A percentile compares a stretch with the other conserved stretches of the same genome.
Conservation (phyloP, 1,140 invertebrate genomes). For the Orchesella cincta region DNA sequence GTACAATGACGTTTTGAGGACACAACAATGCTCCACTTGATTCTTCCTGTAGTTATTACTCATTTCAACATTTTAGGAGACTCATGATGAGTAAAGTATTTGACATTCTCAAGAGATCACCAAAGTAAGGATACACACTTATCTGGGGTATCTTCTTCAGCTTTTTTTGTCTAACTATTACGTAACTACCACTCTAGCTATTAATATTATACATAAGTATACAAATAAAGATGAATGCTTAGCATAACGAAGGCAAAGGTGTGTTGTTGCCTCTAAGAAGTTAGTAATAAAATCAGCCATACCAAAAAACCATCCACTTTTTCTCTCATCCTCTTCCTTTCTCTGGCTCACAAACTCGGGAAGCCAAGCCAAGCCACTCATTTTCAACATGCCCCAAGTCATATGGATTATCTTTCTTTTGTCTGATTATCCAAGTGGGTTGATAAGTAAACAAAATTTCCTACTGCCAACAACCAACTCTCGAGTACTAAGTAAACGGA, state of each 20-base stretch:
- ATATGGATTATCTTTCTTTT: slow-evolving; percentile 4
- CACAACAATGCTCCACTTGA: slow-evolving; percentile 16
- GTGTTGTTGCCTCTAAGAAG: not conserved
- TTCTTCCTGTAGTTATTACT: not conserved
- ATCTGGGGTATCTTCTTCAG: not conserved
- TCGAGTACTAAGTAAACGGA: not conserved
- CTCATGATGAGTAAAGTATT: slow-evolving; percentile 15
- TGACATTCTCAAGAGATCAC: slow-evolving; percentile 18
- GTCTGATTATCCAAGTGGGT: not conserved
- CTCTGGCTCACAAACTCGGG: not conserved
- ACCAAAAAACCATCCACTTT: not conserved
- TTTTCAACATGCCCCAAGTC: slow-evolving; percentile 11
- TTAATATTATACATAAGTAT: not conserved
- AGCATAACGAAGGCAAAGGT: not conserved
- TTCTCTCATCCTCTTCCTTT: not conserved
- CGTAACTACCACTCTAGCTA: not conserved
- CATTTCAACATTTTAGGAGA: not conserved
- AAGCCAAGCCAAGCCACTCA: not conserved
- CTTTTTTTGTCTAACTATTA: not conserved
- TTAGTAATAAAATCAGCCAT: not conserved
- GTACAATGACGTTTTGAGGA: not conserved
- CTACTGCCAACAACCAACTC: not conserved
- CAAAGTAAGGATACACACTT: slow-evolving; percentile 4
- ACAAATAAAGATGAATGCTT: not conserved
- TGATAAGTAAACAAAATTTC: slow-evolving; percentile 7